Evolutionary conservation across 1,140 invertebrate genomes (phyloP).

Genomic region (Drosophila mojavensis): DNA sequence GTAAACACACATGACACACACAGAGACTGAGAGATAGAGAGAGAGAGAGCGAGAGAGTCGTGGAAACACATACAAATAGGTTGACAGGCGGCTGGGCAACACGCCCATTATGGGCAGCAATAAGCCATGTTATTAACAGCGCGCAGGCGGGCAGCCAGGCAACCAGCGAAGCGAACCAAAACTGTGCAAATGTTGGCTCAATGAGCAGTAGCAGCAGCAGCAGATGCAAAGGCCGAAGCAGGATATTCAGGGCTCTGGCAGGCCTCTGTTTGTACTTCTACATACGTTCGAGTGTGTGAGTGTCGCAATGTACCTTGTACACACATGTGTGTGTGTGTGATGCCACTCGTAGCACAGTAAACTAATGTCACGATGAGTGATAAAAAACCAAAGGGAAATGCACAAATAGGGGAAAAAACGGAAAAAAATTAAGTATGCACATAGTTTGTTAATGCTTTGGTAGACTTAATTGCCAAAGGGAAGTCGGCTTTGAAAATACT

Average conservation of each 20-base stretch:
- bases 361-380: slow-evolving; percentile 69
- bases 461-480: slow-evolving; percentile 4
- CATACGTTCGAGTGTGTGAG: not conserved
- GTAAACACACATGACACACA: slow-evolving; percentile 54
- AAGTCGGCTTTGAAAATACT: not conserved
- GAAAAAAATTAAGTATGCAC: not conserved
- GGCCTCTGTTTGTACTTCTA: slow-evolving; percentile 46
- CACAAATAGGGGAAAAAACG: not conserved
- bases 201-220: slow-evolving; percentile 34
- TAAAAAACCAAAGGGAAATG: slow-evolving; percentile 27
- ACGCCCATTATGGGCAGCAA: slow-evolving; percentile 74
- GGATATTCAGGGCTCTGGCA: slow-evolving; percentile 10
- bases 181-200: slow-evolving; percentile 69
- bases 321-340: slow-evolving; percentile 21
- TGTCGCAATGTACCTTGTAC: slow-evolving; percentile 5
- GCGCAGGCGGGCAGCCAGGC: slow-evolving; percentile 22
- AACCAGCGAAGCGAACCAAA: slow-evolving; percentile 63
- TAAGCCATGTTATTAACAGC: slow-evolving; percentile 80
- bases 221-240: slow-evolving; percentile 11
- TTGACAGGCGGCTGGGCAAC: slow-evolving; percentile 53
- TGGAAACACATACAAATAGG: slow-evolving; percentile 15
- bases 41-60: too few relatives aligned
- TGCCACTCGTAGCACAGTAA: slow-evolving; percentile 62
- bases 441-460: slow-evolving; percentile 11
- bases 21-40: not conserved